Evolutionary conservation across 1,140 invertebrate species (phyloP), one percentile per base, ranked within the genome.

Genomic region (Homalodisca vitripennis): DNA sequence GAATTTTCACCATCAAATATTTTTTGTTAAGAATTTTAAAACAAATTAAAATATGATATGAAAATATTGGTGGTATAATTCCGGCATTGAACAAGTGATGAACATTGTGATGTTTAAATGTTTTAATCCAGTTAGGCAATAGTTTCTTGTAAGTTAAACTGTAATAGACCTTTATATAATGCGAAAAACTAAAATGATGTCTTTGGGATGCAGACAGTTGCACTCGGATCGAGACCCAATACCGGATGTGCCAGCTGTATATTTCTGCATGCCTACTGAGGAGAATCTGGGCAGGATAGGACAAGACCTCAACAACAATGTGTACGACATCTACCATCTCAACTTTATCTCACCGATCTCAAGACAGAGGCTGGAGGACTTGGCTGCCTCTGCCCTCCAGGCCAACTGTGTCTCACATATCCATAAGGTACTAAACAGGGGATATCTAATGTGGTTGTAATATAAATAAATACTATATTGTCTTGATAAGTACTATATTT

Each of bases 311-410:
- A 89, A 93, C 72, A 94, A 92, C 81, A 90, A 92, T 30, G 81
- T 98, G 22, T 99, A 99, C 80, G 97, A 99, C 76, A 86, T 89
- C 41, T 99, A 98, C 82, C 95, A 98, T 79, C 82, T 99, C 6
- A 99, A 99, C 82, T 99, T 99, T 76, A 96, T 99, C 74, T 97
- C 94, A 1, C 95, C 98, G 1, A 95, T 99, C 70, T 90, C 94
- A 3, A 83, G 98, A 68, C 92, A 94, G 76, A 94, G 93, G 80
- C 86, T 99, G 67, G 98, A 99, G 85, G 94, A 98, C 79, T 83
- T 99, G 57, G 98, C 98, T 6, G 86, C 90, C 24, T 90, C 94
- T 30, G 94, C 97, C 0, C 86, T 99, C 26, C 89, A 95, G 74
- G 88, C 92, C 1, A 92, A 93, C 76, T 91, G 89, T 76, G 92